phyloP scores from a whole-genome alignment of 2,888 invertebrate species.

The Chrysomela aeneicollis region DNA sequence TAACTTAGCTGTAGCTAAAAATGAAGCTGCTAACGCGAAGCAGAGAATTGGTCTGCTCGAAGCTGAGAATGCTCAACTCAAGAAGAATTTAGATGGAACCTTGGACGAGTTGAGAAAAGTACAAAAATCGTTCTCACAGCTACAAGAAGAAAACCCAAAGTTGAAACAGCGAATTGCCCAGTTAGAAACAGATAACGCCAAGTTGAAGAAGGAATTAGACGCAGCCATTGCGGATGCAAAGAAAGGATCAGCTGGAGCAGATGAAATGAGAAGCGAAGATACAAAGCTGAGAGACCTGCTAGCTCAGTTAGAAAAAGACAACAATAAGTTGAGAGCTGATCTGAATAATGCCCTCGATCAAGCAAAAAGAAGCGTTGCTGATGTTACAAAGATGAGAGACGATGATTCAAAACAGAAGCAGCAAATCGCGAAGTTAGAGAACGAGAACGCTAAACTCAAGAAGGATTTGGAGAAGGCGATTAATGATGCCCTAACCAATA shows the following conservation, averaged over 20 bases:
- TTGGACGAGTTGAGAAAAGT: constrained; percentile 30
- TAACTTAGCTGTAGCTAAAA: constrained; percentile 26
- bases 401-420: constrained; percentile 28
- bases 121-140: constrained; percentile 16
- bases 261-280: constrained; percentile 35
- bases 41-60: constrained; percentile 35
- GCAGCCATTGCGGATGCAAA: constrained; percentile 34
- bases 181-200: constrained; percentile 42
- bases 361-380: constrained; percentile 32
- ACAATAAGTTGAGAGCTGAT: constrained; percentile 39
- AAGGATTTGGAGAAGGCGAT: constrained; percentile 33
- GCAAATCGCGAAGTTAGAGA: constrained; percentile 30
- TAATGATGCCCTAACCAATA: constrained; percentile 18
- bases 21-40: constrained; percentile 27
- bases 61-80: constrained; percentile 43
- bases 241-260: constrained; percentile 34
- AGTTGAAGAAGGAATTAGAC: constrained; percentile 38
- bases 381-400: constrained; percentile 22
- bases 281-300: constrained; percentile 40
- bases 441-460: constrained; percentile 30
- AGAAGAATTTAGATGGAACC: constrained; percentile 40
- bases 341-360: constrained; percentile 38
- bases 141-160: constrained; percentile 27
- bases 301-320: constrained; percentile 39
- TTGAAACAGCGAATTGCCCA: constrained; percentile 35